Conservation (phyloP, 2,113 vertebrate genomes). For the Podilymbus podiceps region DNA sequence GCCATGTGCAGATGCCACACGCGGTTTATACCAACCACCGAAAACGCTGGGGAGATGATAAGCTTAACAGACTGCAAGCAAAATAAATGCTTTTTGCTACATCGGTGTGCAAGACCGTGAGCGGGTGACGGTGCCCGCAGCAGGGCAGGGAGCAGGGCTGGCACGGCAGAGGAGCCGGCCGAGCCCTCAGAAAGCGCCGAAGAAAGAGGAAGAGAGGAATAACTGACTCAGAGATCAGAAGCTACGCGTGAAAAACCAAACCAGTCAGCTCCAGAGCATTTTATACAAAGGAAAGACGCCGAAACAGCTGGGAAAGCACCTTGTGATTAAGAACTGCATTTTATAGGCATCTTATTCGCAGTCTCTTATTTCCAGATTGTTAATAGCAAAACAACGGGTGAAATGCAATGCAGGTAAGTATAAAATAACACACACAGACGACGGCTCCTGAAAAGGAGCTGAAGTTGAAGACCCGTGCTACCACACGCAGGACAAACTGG, state of each 20-base stretch:
- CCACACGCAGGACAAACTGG: rapidly evolving
- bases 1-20: neutral
- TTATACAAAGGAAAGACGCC: neutral
- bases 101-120: rapidly evolving
- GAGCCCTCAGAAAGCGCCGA: neutral
- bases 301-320: neutral
- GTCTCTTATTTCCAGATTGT: neutral
- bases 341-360: neutral
- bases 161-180: rapidly evolving
- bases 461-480: neutral
- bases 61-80: no score
- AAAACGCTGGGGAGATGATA: neutral
- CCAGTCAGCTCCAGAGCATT: neutral
- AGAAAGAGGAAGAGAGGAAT: neutral
- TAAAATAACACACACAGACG: neutral
- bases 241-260: neutral
- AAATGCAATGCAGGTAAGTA: neutral
- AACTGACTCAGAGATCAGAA: neutral
- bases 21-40: neutral
- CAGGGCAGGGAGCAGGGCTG: neutral
- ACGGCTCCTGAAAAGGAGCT: neutral
- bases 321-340: neutral
- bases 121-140: rapidly evolving
- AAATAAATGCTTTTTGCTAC: neutral
- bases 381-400: neutral